Evolutionary conservation across 2,888 invertebrate genomes (phyloP).

Genomic region (Elysia crispata): DNA sequence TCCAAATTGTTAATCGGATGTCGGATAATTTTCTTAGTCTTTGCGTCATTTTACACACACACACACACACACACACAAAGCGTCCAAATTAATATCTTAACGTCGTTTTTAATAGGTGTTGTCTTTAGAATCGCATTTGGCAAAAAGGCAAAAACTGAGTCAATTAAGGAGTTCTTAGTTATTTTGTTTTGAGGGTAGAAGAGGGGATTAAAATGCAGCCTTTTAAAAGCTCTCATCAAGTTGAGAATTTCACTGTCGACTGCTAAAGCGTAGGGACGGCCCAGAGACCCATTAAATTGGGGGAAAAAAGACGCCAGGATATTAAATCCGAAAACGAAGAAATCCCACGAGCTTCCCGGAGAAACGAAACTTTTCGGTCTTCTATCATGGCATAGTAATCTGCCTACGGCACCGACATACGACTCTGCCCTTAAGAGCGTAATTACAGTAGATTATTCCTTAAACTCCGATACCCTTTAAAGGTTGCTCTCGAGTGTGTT

Average conservation of each 20-base stretch:
- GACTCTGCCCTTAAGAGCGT: conserved; percentile 46
- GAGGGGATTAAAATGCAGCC: conserved; percentile 23
- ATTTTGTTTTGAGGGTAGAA: conserved; percentile 16
- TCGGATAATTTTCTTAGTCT: too few relatives aligned
- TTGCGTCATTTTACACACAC: too few relatives aligned
- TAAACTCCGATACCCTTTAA: conserved; percentile 55
- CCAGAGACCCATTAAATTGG: conserved; percentile 42
- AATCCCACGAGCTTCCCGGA: conserved; percentile 40
- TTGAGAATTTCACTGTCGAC: conserved; percentile 37
- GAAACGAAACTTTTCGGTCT: conserved; percentile 47
- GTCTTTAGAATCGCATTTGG: too few relatives aligned
- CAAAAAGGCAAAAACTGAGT: too few relatives aligned
- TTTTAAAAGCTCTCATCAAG: conserved; percentile 45
- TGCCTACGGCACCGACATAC: conserved; percentile 47
- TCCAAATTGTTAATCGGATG: too few relatives aligned
- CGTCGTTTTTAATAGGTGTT: too few relatives aligned
- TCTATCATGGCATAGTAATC: conserved; percentile 42
- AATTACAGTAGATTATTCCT: conserved; percentile 53
- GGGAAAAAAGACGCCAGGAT: conserved; percentile 5
- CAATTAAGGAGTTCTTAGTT: too few relatives aligned
- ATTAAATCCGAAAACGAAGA: conserved; percentile 42
- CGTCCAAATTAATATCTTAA: too few relatives aligned
- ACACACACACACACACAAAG: too few relatives aligned
- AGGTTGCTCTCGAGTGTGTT: conserved; percentile 43
- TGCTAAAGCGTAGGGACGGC: conserved; percentile 24